Conservation (phyloP, 2,888 invertebrate genomes). For the Pocota personata region DNA sequence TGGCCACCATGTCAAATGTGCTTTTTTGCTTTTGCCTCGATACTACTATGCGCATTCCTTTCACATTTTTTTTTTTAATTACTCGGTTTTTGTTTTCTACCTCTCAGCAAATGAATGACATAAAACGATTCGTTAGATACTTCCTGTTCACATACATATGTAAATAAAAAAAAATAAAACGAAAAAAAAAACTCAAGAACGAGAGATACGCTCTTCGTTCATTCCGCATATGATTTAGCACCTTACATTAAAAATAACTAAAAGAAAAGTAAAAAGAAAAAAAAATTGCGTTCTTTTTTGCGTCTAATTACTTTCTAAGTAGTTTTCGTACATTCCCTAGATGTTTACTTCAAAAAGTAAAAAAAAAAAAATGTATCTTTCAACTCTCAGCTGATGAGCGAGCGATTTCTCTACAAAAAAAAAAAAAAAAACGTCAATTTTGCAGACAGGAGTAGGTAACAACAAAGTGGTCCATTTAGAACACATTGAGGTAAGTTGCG, state of each 20-base stretch:
- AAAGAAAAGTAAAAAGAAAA: slow-evolving; percentile 1
- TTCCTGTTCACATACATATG: slow-evolving; percentile 25
- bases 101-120: slow-evolving; percentile 39
- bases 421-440: not conserved
- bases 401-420: not conserved
- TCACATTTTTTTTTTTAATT: slow-evolving; percentile 20
- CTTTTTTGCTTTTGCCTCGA: not conserved
- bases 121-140: slow-evolving; percentile 44
- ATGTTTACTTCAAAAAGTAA: not conserved
- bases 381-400: not conserved
- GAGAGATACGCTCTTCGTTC: not conserved
- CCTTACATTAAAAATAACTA: slow-evolving; percentile 24
- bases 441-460: not conserved
- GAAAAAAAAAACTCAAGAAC: not conserved
- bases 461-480: not conserved
- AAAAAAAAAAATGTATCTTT: not conserved
- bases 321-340: not conserved
- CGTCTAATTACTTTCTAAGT: slow-evolving; percentile 18
- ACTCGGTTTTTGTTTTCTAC: slow-evolving; percentile 35
- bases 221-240: slow-evolving; percentile 26
- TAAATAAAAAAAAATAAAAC: not conserved
- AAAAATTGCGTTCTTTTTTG: not conserved
- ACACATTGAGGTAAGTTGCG: not conserved
- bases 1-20: slow-evolving; percentile 43
- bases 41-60: slow-evolving; percentile 2